phyloP scores from a whole-genome alignment of 2,797 vertebrate species.

The Phataginus tricuspis region DNA sequence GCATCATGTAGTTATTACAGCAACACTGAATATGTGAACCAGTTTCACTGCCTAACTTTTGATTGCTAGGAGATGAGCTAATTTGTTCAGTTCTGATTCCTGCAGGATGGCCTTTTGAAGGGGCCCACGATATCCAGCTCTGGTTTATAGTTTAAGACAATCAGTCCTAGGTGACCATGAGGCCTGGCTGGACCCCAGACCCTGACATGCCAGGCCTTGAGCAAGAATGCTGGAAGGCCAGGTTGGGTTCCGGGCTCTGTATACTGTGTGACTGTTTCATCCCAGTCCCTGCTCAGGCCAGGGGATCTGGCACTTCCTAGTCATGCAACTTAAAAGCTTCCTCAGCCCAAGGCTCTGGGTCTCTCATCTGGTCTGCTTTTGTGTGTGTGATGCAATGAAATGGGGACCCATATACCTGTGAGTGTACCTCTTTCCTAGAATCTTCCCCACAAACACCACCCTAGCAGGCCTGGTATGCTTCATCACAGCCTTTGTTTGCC shows the following conservation, averaged over 20 bases:
- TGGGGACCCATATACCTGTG: neutral
- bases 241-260: neutral
- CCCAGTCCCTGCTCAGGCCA: neutral
- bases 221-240: neutral
- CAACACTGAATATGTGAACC: neutral
- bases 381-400: neutral
- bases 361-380: neutral
- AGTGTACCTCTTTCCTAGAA: neutral
- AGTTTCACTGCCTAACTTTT: neutral
- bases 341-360: neutral
- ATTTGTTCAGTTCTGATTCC: neutral
- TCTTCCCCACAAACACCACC: neutral
- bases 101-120: neutral
- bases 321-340: neutral
- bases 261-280: no score
- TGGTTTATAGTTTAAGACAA: neutral
- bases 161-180: neutral
- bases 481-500: neutral
- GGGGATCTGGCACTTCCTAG: neutral
- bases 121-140: neutral
- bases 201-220: neutral
- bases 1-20: neutral
- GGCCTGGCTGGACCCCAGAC: neutral
- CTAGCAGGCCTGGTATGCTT: neutral
- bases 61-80: neutral